Evolutionary conservation across 23 tunicate genomes (phyloP), one percentile per base, ranked within the genome.

Genomic region (Ascidia mentula): DNA sequence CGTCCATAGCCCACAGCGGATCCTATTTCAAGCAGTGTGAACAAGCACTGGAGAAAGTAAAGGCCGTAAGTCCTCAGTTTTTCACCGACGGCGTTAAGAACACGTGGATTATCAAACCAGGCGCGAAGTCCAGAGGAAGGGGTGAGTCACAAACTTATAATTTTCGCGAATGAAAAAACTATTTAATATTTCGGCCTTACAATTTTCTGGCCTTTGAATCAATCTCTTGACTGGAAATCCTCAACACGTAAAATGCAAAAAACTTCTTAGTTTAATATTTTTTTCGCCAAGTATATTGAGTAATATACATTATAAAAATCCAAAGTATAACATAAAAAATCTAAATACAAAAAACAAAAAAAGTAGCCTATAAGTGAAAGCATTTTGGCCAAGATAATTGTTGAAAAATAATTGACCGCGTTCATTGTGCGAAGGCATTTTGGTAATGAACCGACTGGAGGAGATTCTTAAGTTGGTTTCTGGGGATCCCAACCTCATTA

Each of bases 91-190:
- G 99, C 24, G 69, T 87, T 0, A 89, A 92, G 69, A 95, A 95
- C 76, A 90, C 91, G 31, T 95, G 99, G 99, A 95, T 95, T 46
- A 82, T 95, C 31, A 95, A 95, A 78, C 99, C 99, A n/a, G 99
- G 99, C 36, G 99, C 99, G 0, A 95, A 89, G 60, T 89, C 96
- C 0, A 39, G 99, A 39, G 99, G 99, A 24, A 82, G 99, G 80
- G 99, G 99, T 93, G 37, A 17, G 60, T 30, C 31, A 9, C 31
- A n/a, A n/a, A n/a, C n/a, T n/a, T n/a, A n/a, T n/a, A n/a, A n/a
- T n/a, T n/a, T n/a, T n/a, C n/a, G n/a, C n/a, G n/a, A n/a, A n/a
- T n/a, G n/a, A n/a, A n/a, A n/a, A n/a, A n/a, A n/a, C n/a, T n/a
- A n/a, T n/a, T n/a, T n/a, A n/a, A n/a, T n/a, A n/a, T n/a, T n/a